phyloP scores from a whole-genome alignment of 2,797 vertebrate genomes.

The Rhabdophis nuchalis region DNA sequence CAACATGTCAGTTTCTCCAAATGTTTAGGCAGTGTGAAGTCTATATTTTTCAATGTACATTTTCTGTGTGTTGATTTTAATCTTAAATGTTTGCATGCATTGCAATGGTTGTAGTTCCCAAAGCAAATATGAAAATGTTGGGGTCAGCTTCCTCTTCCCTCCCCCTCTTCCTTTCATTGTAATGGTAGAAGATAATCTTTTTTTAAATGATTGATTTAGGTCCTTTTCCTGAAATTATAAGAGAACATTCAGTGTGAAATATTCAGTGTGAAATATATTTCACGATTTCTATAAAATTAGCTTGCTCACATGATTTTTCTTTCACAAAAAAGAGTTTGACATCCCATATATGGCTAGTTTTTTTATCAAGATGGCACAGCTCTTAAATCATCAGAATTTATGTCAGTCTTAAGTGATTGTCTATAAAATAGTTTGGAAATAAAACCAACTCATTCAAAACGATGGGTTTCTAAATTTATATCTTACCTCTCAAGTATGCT shows the following conservation, averaged over 20 bases:
- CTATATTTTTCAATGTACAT: background rate
- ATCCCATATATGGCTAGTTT: background rate
- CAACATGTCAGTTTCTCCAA: background rate
- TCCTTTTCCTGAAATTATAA: background rate
- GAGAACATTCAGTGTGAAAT: background rate
- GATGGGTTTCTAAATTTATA: background rate
- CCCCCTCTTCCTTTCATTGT: background rate
- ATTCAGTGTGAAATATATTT: background rate
- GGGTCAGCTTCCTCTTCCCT: background rate
- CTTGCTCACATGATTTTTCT: background rate
- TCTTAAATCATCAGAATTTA: background rate
- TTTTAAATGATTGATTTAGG: background rate
- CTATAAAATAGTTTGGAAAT: background rate
- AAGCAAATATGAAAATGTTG: background rate
- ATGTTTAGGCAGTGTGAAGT: background rate
- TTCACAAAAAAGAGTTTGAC: background rate
- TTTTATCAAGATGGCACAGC: background rate
- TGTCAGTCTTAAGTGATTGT: background rate
- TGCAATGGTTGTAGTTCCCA: background rate
- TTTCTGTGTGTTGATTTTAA: background rate
- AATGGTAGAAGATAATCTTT: background rate
- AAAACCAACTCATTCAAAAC: background rate
- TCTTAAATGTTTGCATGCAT: background rate
- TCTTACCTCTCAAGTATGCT: background rate
- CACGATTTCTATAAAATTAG: background rate